Evolutionary conservation across 1,140 invertebrate genomes (phyloP).

Genomic region (Acyrthosiphon pisum): DNA sequence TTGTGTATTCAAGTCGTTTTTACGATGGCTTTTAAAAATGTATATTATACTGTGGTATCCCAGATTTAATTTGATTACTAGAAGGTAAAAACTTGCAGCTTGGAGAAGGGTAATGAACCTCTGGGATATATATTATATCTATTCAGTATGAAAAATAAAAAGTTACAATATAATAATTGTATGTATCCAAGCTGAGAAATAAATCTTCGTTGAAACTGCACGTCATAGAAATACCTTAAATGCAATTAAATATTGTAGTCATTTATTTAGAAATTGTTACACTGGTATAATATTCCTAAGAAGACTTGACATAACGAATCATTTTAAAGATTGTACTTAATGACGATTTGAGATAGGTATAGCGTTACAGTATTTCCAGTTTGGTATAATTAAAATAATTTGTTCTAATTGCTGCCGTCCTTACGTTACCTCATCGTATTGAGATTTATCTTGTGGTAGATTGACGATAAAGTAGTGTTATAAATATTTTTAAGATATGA

Average conservation of each 20-base stretch:
- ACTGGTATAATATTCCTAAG: neutral
- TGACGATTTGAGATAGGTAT: neutral
- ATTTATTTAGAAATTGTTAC: neutral
- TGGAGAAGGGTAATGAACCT: neutral
- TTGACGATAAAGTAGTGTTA: neutral
- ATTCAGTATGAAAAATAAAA: conserved; percentile 11
- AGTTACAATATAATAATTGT: neutral
- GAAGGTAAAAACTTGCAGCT: conserved; percentile 22
- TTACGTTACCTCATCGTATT: neutral
- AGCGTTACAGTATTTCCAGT: neutral
- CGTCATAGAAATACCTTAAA: neutral
- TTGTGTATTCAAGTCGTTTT: conserved; percentile 44
- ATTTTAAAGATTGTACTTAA: neutral
- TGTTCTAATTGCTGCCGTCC: neutral
- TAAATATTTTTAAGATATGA: neutral
- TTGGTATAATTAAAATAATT: conserved; percentile 27
- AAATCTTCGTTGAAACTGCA: neutral
- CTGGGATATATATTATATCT: neutral
- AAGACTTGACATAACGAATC: neutral
- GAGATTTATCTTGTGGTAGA: neutral
- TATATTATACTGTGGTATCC: conserved; percentile 1
- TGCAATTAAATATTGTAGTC: neutral
- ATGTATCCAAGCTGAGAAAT: neutral
- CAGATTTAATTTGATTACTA: conserved; percentile 42
- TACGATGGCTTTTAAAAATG: conserved; percentile 45